Percentiles rank a stretch among this genome's conserved stretches.
phyloP scores from a whole-genome alignment of 2,113 vertebrate genomes.

The Pteruthius melanotis region DNA sequence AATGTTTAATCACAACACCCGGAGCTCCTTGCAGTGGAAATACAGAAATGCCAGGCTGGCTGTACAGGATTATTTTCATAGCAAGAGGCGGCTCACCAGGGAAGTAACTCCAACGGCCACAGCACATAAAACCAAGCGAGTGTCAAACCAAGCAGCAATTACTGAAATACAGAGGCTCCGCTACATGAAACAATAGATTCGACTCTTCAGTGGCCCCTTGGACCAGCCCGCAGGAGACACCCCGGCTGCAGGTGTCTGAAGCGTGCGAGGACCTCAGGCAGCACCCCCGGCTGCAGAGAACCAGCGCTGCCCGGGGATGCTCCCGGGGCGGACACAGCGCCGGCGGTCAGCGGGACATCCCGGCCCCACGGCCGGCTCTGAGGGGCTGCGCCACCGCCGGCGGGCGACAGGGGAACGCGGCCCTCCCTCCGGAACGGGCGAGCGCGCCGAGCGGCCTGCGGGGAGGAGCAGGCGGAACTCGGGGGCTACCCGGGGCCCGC shows the following conservation, averaged over 20 bases:
- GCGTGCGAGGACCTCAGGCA: accelerated
- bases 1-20: background rate
- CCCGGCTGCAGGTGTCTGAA: background rate
- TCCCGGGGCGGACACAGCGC: background rate
- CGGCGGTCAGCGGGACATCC: background rate
- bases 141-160: background rate
- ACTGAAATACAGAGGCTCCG: background rate
- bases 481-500: no score
- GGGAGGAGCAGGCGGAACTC: no score
- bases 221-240: accelerated
- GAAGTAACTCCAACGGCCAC: background rate
- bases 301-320: background rate
- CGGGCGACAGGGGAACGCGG: background rate
- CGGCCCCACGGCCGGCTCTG: background rate
- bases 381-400: background rate
- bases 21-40: background rate
- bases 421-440: background rate
- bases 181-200: accelerated
- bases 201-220: accelerated
- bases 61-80: no score
- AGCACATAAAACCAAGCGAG: accelerated
- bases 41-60: background rate
- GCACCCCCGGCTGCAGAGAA: accelerated
- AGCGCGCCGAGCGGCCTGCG: background rate
- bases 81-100: background rate